phyloP scores from a whole-genome alignment of 2,113 vertebrate genomes.

The Seriola aureovittata region DNA sequence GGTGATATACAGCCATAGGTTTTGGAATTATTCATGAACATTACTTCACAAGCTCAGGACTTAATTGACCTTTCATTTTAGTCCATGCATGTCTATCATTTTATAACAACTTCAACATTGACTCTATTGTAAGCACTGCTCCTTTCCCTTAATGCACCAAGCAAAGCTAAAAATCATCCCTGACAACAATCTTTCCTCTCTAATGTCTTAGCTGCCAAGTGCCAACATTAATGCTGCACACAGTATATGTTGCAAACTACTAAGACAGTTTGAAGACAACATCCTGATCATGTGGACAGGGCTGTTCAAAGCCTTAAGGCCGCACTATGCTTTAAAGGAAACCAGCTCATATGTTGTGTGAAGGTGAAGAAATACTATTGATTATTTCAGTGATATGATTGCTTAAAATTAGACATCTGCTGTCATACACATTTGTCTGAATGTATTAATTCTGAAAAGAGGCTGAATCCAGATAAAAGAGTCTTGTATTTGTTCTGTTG shows the following conservation, averaged over 20 bases:
- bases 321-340: not conserved
- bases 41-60: not conserved
- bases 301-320: not conserved
- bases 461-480: not conserved
- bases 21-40: no score
- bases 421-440: not conserved
- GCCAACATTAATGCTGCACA: not conserved
- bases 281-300: not conserved
- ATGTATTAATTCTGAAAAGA: not conserved
- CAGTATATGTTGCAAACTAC: not conserved
- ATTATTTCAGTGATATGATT: not conserved
- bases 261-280: conserved; percentile 7
- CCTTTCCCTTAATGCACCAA: not conserved
- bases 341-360: not conserved
- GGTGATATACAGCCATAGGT: no score
- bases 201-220: not conserved
- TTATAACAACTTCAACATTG: not conserved
- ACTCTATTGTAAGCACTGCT: not conserved
- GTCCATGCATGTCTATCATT: not conserved
- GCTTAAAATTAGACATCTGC: not conserved
- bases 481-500: not conserved
- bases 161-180: no score
- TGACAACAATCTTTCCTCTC: no score
- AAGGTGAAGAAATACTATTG: not conserved
- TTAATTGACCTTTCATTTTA: not conserved